A percentile compares a stretch with the other conserved stretches of the same genome.
Evolutionary conservation across 2,797 vertebrate genomes (phyloP).

Genomic region (Anguilla marmorata): DNA sequence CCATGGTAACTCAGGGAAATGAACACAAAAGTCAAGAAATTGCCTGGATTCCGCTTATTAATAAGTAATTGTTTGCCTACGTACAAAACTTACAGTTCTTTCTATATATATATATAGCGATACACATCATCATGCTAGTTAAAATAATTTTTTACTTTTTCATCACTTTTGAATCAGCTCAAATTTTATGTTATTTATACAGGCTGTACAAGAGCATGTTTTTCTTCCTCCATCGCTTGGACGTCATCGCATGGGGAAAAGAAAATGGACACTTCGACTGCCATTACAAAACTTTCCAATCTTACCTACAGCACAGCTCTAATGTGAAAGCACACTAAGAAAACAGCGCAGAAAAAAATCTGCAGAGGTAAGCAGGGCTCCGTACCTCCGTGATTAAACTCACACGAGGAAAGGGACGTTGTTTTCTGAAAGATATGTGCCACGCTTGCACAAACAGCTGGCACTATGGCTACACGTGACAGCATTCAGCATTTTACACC

Average conservation of each 20-base stretch:
- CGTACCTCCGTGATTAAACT: background rate
- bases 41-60: background rate
- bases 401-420: background rate
- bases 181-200: background rate
- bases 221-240: background rate
- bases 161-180: background rate
- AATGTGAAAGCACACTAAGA: background rate
- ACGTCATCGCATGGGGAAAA: background rate
- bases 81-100: background rate
- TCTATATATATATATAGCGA: no score
- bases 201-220: background rate
- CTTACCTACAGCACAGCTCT: background rate
- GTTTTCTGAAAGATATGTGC: constrained; percentile 1
- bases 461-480: constrained; percentile 50
- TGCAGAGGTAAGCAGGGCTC: background rate
- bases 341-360: background rate
- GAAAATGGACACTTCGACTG: background rate
- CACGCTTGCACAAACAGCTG: constrained; percentile 64
- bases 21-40: background rate
- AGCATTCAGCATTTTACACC: constrained; percentile 50
- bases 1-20: background rate
- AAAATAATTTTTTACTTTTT: background rate
- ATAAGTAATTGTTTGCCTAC: background rate
- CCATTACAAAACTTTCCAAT: background rate
- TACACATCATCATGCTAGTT: background rate